phyloP scores from a whole-genome alignment of 2,888 invertebrate genomes.

The Macrophya alboannulata region DNA sequence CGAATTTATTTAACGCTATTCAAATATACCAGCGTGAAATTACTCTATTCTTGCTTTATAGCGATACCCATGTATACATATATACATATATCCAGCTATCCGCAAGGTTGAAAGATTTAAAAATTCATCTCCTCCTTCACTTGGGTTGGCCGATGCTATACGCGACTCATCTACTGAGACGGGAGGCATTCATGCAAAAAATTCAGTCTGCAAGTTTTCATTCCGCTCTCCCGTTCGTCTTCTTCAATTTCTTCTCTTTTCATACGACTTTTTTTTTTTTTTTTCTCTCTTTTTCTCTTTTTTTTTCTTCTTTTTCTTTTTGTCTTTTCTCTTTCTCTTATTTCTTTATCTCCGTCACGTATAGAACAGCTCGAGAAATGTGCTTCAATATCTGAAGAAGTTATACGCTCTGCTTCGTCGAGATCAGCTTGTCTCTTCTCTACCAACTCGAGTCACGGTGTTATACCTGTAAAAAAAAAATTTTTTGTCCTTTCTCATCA shows the following conservation, averaged over 20 bases:
- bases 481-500: neutral
- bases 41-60: neutral
- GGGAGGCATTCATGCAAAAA: conserved; percentile 52
- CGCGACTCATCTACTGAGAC: conserved; percentile 49
- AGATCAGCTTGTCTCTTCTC: neutral
- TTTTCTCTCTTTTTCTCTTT: neutral
- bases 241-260: conserved; percentile 41
- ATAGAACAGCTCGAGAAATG: conserved; percentile 52
- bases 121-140: conserved; percentile 40
- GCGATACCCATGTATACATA: neutral
- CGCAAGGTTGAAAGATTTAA: conserved; percentile 37
- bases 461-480: neutral
- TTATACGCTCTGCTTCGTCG: conserved; percentile 42
- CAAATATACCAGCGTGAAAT: conserved; percentile 1
- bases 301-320: neutral
- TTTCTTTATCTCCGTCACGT: conserved; percentile 51
- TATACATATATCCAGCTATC: neutral
- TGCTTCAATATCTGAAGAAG: conserved; percentile 56
- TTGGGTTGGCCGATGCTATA: conserved; percentile 36
- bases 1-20: conserved; percentile 12
- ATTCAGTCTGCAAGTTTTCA: conserved; percentile 56
- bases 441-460: neutral
- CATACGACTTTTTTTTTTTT: conserved; percentile 6
- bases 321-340: conserved; percentile 48
- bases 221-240: conserved; percentile 52